Evolutionary conservation across 2,797 vertebrate species (phyloP).

Genomic region (Phylloscopus collybita): DNA sequence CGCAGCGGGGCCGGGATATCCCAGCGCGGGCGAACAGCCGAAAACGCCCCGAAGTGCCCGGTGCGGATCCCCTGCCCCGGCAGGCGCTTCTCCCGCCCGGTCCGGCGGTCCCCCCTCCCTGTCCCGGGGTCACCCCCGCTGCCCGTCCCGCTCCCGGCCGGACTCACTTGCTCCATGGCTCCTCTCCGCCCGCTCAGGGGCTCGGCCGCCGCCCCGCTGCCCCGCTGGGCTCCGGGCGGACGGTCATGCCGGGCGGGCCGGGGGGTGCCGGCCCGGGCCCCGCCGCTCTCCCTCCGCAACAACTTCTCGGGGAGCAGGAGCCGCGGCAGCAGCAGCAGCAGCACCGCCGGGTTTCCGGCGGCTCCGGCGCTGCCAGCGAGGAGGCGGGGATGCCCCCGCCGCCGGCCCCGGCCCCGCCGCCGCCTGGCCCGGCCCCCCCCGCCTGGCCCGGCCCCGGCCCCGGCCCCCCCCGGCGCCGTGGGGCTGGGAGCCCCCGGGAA

Average conservation of each 20-base stretch:
- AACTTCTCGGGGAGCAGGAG: conserved; percentile 6
- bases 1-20: neutral
- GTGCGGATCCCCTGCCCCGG: neutral
- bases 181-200: conserved; percentile 1
- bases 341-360: conserved; percentile 26
- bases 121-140: neutral
- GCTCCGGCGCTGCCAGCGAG: neutral
- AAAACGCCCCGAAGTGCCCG: neutral
- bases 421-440: neutral
- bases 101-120: neutral
- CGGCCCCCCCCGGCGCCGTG: neutral
- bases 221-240: conserved; percentile 40
- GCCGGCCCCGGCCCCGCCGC: conserved; percentile 1
- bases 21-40: neutral
- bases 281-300: neutral
- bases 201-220: conserved; percentile 8
- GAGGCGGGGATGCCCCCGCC: conserved; percentile 27
- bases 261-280: neutral
- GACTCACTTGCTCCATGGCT: conserved; percentile 57
- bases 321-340: neutral
- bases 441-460: neutral
- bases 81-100: neutral
- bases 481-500: neutral
- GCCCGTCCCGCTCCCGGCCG: neutral
- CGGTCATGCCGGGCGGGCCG: conserved; percentile 40